Evolutionary conservation across 2,113 vertebrate genomes (phyloP), one percentile per base, ranked within the genome.

Genomic region (Xiphophorus maculatus): DNA sequence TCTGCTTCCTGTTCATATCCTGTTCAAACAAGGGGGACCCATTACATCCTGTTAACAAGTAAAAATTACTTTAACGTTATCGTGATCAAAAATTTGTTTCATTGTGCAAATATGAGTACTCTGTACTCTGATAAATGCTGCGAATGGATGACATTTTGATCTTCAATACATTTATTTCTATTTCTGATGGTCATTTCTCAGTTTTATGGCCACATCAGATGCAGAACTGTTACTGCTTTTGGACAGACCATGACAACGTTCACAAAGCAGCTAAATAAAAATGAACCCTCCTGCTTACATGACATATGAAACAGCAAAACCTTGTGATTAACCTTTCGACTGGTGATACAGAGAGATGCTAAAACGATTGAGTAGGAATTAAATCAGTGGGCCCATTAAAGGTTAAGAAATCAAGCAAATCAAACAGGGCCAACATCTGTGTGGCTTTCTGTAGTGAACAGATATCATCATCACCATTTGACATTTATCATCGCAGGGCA

Each of bases 1-100:
- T 82, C 48, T 67, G 81, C 73, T 91, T 91, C 89, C 90, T 90
- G 90, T 88, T 87, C 69, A 77, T 66, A 69, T 83, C 70, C 75
- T 66, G 70, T 80, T 80, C 35, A 70, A 82, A 71, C 25, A 6
- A 77, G 66, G 71, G 82, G 75, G 29, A 42, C 62, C 71, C 17
- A 0, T 69, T 71, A 76, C 63, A 74, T 78, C 60, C 80, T 87
- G 66, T 84, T 51, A 75, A 35, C 64, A 22, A 28, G 27, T 35
- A 33, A 69, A 22, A 73, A 44, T 62, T 3, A 40, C 0, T 68
- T 63, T 8, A 68, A 28, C 27, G 28, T 42, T 7, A 64, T 32
- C 19, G 22, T 32, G 29, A 33, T 62, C 29, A 29, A 62, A 27
- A 27, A 13, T 11, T 12, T 28, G 25, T 62, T 62, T 62, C 12